Base-by-base conservation (phyloP, 2,113 vertebrate species). In the Mustela nigripes region DNA sequence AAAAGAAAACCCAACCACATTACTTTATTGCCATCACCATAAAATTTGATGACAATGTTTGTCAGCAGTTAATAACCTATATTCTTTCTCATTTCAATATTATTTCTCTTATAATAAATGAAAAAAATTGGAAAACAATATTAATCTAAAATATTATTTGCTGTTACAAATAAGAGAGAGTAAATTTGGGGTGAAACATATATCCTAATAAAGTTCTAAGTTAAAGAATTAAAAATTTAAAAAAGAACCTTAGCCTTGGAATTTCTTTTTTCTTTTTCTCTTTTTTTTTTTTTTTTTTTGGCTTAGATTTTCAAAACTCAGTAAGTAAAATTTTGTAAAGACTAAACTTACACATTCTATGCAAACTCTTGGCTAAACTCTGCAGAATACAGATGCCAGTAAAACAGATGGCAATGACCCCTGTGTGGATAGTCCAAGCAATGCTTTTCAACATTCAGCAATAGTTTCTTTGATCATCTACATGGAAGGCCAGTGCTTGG, bases 321-420 rank as follows among this genome's bases (percentile, higher is more conserved):
- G 33, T 87, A 56, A 81, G 63, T 78, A 56, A 33, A 50, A 95
- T 90, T 97, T 98, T 96, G 42, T 56, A 84, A 92, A 91, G 28
- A 71, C 45, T 31, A 97, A 93, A 91, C 58, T 83, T 92, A 92
- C 58, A 81, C 48, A 93, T 94, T 96, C 48, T n/a, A 39, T 96
- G 39, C 12, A 90, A 97, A 96, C 88, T 58, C 84, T 63, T 95
- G 36, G 31, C 14, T 94, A 97, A 95, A 71, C 26, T 82, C 79
- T 94, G 3, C 24, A 88, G 56, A 94, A 71, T 76, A 28, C 8
- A 90, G 93, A 95, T 94, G 76, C 76, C 85, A 96, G 42, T 56
- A 58, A 96, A 96, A 95, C 89, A 97, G 81, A 98, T 97, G 96
- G 92, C 58, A 94, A 33, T 93, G 96, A 95, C 50, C 89, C 58